These are phyloP conservation scores for Neotoxoptera formosana DNA, from an alignment of 1,140 invertebrate species.

Conservation along the genomic window DNA sequence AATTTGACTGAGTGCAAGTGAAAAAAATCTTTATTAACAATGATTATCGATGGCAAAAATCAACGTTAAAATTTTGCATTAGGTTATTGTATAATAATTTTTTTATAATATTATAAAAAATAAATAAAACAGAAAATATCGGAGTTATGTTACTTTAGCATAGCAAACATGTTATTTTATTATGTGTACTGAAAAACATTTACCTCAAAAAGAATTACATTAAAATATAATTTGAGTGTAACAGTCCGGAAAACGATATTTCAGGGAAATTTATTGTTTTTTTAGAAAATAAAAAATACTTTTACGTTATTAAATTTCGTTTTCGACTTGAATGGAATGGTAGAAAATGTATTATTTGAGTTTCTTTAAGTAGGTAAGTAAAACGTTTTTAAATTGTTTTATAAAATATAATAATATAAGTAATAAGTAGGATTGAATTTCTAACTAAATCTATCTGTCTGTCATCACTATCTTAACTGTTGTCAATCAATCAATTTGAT, in stretches of 20 bases:
- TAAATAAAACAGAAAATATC: neutral
- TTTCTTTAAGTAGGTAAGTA: neutral
- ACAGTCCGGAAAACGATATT: constrained; percentile 43
- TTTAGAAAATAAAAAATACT: constrained; percentile 37
- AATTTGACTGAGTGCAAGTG: constrained; percentile 33
- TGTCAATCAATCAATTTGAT: neutral
- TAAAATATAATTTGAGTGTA: constrained; percentile 44
- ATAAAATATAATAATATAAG: neutral
- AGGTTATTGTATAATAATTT: neutral
- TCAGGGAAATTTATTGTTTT: constrained; percentile 12
- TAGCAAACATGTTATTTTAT: constrained; percentile 36
- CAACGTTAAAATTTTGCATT: neutral
- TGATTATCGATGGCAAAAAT: neutral
- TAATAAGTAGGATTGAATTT: neutral
- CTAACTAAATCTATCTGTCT: neutral
- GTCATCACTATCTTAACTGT: neutral
- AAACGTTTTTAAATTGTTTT: neutral
- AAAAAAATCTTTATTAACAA: neutral
- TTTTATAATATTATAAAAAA: constrained; percentile 22
- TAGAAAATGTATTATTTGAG: neutral
- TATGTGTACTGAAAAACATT: constrained; percentile 24
- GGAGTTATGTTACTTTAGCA: neutral
- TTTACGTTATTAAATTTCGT: constrained; percentile 41
- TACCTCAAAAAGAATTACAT: constrained; percentile 27
- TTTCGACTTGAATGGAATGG: neutral